These are phyloP conservation scores for Acrobasis suavella DNA, from an alignment of 2,888 invertebrate genomes.

Conservation along the genomic window DNA sequence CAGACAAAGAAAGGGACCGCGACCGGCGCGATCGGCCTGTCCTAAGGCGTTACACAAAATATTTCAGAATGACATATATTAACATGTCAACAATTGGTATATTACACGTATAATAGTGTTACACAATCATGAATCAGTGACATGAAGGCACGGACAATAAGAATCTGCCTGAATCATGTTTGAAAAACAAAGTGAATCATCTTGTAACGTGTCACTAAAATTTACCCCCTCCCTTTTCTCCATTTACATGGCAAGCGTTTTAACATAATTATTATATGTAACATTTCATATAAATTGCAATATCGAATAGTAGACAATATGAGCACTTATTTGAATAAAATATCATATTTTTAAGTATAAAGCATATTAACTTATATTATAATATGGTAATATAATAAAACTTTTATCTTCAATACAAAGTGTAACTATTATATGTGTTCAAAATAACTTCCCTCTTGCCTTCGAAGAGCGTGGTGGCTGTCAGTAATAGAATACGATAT, in stretches of 20 bases:
- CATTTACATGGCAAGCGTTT: slow-evolving; percentile 10
- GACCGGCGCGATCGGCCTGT: slow-evolving; percentile 2
- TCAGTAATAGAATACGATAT: no score
- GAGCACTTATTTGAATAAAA: slow-evolving; percentile 9
- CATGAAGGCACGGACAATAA: slow-evolving; percentile 29
- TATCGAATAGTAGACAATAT: not conserved
- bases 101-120: slow-evolving; percentile 2
- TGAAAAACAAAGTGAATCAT: not conserved
- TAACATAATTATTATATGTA: not conserved
- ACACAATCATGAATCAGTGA: slow-evolving; percentile 6
- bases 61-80: slow-evolving; percentile 1
- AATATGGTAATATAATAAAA: no score
- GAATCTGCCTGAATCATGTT: not conserved
- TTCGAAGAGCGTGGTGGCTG: no score
- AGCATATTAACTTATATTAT: no score
- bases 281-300: slow-evolving; percentile 7
- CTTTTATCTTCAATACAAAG: no score
- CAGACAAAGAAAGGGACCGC: not conserved
- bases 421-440: no score
- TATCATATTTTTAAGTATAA: no score
- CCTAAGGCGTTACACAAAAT: not conserved
- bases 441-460: no score
- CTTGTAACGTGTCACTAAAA: slow-evolving; percentile 5
- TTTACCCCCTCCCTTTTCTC: not conserved
- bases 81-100: slow-evolving; percentile 1